Evolutionary conservation across 2,888 invertebrate genomes (phyloP), one percentile per base, ranked within the genome.

Genomic region (Ethmia dodecea): DNA sequence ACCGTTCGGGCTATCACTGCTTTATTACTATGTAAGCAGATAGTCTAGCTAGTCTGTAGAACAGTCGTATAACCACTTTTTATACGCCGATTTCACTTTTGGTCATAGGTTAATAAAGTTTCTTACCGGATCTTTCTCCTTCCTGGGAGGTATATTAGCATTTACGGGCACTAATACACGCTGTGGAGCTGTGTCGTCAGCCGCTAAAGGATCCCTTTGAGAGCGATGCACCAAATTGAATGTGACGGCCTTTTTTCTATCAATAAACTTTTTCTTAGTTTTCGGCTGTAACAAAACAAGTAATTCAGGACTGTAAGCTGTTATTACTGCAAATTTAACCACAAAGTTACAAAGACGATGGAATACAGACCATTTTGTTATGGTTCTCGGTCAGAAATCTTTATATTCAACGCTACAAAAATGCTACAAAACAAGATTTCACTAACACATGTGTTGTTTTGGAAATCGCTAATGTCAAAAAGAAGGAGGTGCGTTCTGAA

Each of bases 151-250:
- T 42, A 80, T 50, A 67, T 60, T 71, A 14, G 79, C 81, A 45
- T 77, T 84, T 4, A 89, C 76, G 2, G 92, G 93, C 3, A 94
- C 87, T 2, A 98, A 84, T 13, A 98, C 97, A 51, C 91, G 89
- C 64, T 97, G 94, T 0, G 97, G 96, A 1, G 97, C 97, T 33
- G 87, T 93, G 66, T 95, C 96, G 74, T 97, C 97, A 0, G 94
- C 94, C 0, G 91, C 89, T 32, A 98, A 73, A 1, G 98, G 98
- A 89, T 98, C 98, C 59, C 92, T 91, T 74, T 98, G 98, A 60
- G 97, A 97, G 64, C 98, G 90, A 65, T 98, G 96, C 1, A 98
- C 96, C 45, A 99, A 77, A 62, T 94, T 94, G 68, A 98, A 99
- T 0, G 95, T 96, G 13, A 96, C 93, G 0, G 97, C 91, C 62